Evolutionary conservation across 2,113 vertebrate species (phyloP).

Genomic region (Anarrhichthys ocellatus): DNA sequence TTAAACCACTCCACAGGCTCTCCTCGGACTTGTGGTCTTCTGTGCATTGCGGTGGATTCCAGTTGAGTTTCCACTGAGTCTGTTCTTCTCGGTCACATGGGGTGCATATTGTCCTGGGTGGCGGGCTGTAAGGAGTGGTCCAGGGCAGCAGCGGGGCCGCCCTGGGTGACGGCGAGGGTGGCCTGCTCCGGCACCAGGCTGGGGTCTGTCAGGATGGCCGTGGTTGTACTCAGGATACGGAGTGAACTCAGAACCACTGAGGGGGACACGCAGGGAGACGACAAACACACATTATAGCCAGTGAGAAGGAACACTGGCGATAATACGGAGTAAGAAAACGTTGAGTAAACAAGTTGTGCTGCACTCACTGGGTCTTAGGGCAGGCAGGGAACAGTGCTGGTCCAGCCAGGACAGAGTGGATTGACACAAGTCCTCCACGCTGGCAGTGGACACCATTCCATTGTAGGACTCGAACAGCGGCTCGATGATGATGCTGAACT

Average conservation of each 20-base stretch:
- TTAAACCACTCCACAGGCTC: neutral
- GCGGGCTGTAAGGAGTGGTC: slow-evolving; percentile 71
- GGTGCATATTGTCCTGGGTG: slow-evolving; percentile 44
- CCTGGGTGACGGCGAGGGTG: slow-evolving; percentile 84
- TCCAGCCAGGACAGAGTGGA: slow-evolving; percentile 95
- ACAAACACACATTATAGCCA: neutral
- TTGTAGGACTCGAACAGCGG: slow-evolving; percentile 98
- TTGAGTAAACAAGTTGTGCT: neutral
- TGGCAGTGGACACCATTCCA: slow-evolving; percentile 94
- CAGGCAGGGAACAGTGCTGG: slow-evolving; percentile 93
- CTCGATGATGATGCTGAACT: slow-evolving; percentile 97
- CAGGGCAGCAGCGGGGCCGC: slow-evolving; percentile 65
- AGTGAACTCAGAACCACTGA: slow-evolving; percentile 93
- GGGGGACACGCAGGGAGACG: slow-evolving; percentile 1
- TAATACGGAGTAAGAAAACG: neutral
- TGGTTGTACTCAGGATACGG: slow-evolving; percentile 93
- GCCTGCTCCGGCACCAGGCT: slow-evolving; percentile 91
- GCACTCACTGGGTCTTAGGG: slow-evolving; percentile 91
- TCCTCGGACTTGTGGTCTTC: neutral
- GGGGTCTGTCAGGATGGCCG: slow-evolving; percentile 92
- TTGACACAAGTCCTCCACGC: slow-evolving; percentile 90
- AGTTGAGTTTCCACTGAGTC: slow-evolving; percentile 10
- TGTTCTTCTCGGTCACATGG: slow-evolving; percentile 51
- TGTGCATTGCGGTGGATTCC: neutral
- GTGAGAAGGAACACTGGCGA: neutral